A percentile compares a stretch with the other conserved stretches of the same genome.
These are phyloP conservation scores for Pygmarrhopalites habei DNA, from an alignment of 1,140 invertebrate genomes.

Conservation along the genomic window DNA sequence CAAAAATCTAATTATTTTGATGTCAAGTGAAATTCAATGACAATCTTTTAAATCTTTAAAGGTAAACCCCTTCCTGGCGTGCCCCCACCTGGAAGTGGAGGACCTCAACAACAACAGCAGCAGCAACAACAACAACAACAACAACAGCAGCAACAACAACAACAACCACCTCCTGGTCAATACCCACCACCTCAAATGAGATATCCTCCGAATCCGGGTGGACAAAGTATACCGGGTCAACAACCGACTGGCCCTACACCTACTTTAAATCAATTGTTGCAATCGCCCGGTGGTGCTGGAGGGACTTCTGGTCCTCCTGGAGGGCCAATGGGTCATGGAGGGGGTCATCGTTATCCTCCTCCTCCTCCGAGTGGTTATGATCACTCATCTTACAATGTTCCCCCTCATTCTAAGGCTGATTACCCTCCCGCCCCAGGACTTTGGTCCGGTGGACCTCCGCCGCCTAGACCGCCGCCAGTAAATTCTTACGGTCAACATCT, in stretches of 20 bases:
- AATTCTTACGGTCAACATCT: constrained; percentile 33
- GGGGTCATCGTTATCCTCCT: constrained; percentile 29
- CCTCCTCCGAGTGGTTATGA: constrained; percentile 27
- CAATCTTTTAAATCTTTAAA: constrained; percentile 10
- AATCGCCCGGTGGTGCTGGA: constrained; percentile 50
- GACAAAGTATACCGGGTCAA: constrained; percentile 54
- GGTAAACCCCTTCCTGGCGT: constrained; percentile 32
- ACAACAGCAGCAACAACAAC: too few relatives aligned
- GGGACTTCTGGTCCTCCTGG: constrained; percentile 49
- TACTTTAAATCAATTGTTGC: constrained; percentile 79
- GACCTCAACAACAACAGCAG: too few relatives aligned
- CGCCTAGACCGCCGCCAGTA: constrained; percentile 24
- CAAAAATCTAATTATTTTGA: neutral
- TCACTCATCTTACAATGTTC: constrained; percentile 18
- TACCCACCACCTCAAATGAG: constrained; percentile 25
- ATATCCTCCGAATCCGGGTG: constrained; percentile 39
- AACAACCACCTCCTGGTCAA: constrained; percentile 16
- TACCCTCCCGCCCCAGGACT: constrained; percentile 23
- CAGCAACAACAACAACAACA: too few relatives aligned
- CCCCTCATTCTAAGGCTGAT: constrained; percentile 33
- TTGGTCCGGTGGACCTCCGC: constrained; percentile 23
- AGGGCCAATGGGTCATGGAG: constrained; percentile 44
- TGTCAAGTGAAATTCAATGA: neutral
- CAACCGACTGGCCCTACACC: constrained; percentile 80
- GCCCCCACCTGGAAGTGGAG: constrained; percentile 19